These are phyloP conservation scores for Rotaria sp. DNA, from an alignment of 2,888 invertebrate species.

Conservation along the genomic window DNA sequence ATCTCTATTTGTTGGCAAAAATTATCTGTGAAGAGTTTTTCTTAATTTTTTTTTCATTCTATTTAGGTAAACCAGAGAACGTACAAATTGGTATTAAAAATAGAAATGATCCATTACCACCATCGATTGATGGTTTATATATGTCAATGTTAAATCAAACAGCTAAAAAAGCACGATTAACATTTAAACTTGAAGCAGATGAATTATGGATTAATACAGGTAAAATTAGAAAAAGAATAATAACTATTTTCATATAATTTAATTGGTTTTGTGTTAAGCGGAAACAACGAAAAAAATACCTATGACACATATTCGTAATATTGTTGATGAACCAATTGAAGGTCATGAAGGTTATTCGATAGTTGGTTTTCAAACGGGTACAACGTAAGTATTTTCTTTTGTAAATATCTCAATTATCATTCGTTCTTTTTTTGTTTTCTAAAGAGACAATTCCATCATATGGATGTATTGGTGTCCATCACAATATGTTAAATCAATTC, in stretches of 20 bases:
- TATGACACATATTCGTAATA: conserved; percentile 78
- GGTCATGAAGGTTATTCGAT: conserved; percentile 73
- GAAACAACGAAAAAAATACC: conserved; percentile 82
- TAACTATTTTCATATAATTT: no score
- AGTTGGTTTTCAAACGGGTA: conserved; percentile 9
- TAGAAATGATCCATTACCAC: neutral
- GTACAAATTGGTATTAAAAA: neutral
- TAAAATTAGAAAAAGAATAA: conserved; percentile 43
- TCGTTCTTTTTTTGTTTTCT: neutral
- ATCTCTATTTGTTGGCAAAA: no score
- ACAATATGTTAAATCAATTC: neutral
- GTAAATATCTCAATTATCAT: neutral
- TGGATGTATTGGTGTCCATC: conserved; percentile 24
- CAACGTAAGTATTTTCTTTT: neutral
- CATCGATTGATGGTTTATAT: neutral
- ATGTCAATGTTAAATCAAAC: conserved; percentile 72
- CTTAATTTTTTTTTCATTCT: neutral
- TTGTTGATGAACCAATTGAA: conserved; percentile 72
- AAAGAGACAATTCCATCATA: neutral
- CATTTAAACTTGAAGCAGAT: conserved; percentile 81
- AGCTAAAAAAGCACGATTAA: conserved; percentile 78
- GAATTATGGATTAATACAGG: conserved; percentile 81
- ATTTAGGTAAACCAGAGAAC: neutral
- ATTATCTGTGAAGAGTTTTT: no score
- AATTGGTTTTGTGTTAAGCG: conserved; percentile 46